These are phyloP conservation scores for Cotesia glomerata DNA, from an alignment of 1,140 invertebrate species.

Conservation along the genomic window DNA sequence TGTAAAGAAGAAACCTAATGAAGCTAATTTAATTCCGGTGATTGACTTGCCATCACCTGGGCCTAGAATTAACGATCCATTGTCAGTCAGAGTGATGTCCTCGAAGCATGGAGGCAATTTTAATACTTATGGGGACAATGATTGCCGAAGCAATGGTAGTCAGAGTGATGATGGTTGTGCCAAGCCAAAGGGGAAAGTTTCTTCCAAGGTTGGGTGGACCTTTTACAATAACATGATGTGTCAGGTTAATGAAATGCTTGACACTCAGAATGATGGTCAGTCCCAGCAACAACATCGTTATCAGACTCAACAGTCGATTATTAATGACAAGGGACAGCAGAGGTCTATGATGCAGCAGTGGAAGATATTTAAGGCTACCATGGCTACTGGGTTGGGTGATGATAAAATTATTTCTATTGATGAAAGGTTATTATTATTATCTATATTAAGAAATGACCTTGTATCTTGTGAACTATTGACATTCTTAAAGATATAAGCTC, in stretches of 20 bases:
- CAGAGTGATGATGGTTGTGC: conserved; percentile 60
- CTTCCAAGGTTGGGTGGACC: conserved; percentile 70
- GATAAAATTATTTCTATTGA: background rate
- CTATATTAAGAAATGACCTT: conserved; percentile 55
- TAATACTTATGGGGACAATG: too few relatives aligned
- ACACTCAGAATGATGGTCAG: conserved; percentile 45
- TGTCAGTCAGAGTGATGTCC: too few relatives aligned
- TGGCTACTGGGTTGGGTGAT: conserved; percentile 44
- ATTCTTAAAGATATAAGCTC: too few relatives aligned
- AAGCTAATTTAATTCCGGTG: conserved; percentile 33
- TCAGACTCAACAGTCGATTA: background rate
- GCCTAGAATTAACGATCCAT: background rate
- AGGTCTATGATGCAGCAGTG: conserved; percentile 19
- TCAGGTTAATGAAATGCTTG: conserved; percentile 65
- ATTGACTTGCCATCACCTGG: conserved; percentile 16
- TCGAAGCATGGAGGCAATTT: background rate
- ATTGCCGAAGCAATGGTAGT: background rate
- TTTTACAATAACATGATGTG: conserved; percentile 72
- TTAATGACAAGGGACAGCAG: conserved; percentile 29
- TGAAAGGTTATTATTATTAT: background rate
- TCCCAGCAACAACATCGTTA: conserved; percentile 24
- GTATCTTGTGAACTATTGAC: too few relatives aligned
- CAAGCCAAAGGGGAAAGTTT: conserved; percentile 57
- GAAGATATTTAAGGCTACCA: conserved; percentile 17
- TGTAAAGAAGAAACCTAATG: conserved; percentile 61